Base-by-base conservation (phyloP, 2,888 invertebrate species). In the Erebia palarica region DNA sequence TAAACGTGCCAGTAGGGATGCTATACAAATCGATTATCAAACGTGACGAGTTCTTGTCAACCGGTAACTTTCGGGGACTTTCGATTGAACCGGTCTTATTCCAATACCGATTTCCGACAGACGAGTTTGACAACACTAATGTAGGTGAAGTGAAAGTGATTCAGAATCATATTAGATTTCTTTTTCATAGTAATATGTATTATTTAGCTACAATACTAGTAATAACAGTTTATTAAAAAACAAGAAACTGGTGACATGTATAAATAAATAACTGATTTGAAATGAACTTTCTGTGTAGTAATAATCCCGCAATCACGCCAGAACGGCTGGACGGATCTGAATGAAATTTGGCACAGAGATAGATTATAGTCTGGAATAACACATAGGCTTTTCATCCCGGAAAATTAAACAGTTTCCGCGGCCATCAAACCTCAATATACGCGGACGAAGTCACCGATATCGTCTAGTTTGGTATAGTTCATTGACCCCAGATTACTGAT, bases 111-210 rank as follows among this genome's bases (percentile, higher is more conserved):
- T 65, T 44, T 49, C 66, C 60, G 69, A 70, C 69, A 55, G 36
- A 63, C 65, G 21, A 44, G 57, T 58, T 70, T 65, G 68, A 67
- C 74, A 67, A 66, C 65, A 70, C 55, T 55, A 57, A 68, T 72
- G 74, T 74, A 70, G 72, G 72, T 70, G 70, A 74, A 61, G 74
- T 70, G 74, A 74, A 74, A 74, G 74, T 72, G 66, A 72, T 68
- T 59, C 59, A 65, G 57, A 55, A 73, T 47, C 36, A 27, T 70
- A 70, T 66, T 69, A 42, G 63, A 66, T 72, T 69, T 69, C 65
- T 70, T 68, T 71, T 67, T 51, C 21, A 0, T 36, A 36, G 5
- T 36, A 36, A 57, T 66, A 14, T 42, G 27, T 14, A 27, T 42
- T 49, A 27, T n/a, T 8, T 51, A 27, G 21, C 7, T 18, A 13